Conservation (phyloP, 2,797 vertebrate genomes). For the Botia kubotai region DNA sequence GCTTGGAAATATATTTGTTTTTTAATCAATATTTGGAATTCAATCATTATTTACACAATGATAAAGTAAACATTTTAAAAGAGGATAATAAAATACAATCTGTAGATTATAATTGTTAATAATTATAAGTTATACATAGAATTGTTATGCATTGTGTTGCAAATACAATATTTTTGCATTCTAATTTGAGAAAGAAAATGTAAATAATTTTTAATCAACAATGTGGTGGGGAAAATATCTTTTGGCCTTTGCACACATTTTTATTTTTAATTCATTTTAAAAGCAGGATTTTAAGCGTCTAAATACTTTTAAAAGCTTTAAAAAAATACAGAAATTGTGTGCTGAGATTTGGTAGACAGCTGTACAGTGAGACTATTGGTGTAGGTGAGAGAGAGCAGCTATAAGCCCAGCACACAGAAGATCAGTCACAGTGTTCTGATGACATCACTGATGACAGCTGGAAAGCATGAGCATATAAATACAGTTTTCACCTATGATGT, state of each 20-base stretch:
- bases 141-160: neutral
- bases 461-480: slow-evolving; percentile 63
- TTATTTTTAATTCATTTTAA: no score
- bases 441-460: slow-evolving; percentile 74
- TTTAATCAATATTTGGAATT: no score
- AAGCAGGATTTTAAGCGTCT: neutral
- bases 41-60: no score
- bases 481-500: slow-evolving; percentile 20
- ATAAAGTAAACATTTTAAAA: no score
- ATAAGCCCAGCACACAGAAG: neutral
- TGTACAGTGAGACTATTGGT: neutral
- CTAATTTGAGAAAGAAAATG: neutral
- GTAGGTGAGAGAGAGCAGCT: neutral
- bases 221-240: no score
- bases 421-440: slow-evolving; percentile 57
- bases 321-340: neutral
- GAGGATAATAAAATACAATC: no score
- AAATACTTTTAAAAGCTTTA: neutral
- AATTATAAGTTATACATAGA: neutral
- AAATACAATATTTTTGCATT: neutral
- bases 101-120: neutral
- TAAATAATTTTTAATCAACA: no score
- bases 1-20: no score
- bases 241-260: neutral
- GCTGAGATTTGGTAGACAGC: neutral